phyloP scores from a whole-genome alignment of 2,888 invertebrate species.

The Neria commutata region DNA sequence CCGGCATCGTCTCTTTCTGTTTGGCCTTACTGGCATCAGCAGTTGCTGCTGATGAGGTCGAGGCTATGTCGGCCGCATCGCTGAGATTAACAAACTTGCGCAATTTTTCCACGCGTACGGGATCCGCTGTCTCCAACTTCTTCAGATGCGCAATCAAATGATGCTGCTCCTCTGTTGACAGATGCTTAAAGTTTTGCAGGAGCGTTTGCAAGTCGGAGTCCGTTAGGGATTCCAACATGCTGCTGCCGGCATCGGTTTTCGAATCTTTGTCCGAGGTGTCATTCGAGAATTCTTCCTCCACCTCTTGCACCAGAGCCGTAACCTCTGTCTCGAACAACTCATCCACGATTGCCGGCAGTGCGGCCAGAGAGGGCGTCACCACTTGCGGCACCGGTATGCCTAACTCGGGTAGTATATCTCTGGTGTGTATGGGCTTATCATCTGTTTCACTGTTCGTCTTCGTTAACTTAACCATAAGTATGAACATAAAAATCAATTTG shows the following conservation, averaged over 20 bases:
- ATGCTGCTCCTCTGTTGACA: constrained; percentile 82
- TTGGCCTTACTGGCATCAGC: constrained; percentile 14
- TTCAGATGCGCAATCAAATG: constrained; percentile 81
- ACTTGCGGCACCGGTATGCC: constrained; percentile 33
- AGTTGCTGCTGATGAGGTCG: constrained; percentile 11
- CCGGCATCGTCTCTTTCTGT: constrained; percentile 14
- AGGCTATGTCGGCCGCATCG: constrained; percentile 38
- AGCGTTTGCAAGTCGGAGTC: constrained; percentile 81
- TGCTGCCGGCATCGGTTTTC: constrained; percentile 46
- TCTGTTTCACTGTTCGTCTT: constrained; percentile 52
- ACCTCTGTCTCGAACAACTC: constrained; percentile 44
- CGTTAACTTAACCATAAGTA: constrained; percentile 71
- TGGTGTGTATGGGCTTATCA: constrained; percentile 35
- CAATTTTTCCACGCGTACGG: constrained; percentile 76
- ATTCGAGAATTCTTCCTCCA: constrained; percentile 41
- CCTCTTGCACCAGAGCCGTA: constrained; percentile 44
- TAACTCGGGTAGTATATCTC: constrained; percentile 39
- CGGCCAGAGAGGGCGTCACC: constrained; percentile 18
- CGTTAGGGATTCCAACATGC: constrained; percentile 75
- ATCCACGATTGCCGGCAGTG: constrained; percentile 40
- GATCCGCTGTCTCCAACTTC: constrained; percentile 78
- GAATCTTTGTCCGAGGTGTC: constrained; percentile 38
- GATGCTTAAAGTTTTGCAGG: constrained; percentile 79
- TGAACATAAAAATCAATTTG: constrained; percentile 79
- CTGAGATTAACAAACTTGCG: constrained; percentile 75